phyloP scores from a whole-genome alignment of 2,888 invertebrate species.

The Thecophora atra region DNA sequence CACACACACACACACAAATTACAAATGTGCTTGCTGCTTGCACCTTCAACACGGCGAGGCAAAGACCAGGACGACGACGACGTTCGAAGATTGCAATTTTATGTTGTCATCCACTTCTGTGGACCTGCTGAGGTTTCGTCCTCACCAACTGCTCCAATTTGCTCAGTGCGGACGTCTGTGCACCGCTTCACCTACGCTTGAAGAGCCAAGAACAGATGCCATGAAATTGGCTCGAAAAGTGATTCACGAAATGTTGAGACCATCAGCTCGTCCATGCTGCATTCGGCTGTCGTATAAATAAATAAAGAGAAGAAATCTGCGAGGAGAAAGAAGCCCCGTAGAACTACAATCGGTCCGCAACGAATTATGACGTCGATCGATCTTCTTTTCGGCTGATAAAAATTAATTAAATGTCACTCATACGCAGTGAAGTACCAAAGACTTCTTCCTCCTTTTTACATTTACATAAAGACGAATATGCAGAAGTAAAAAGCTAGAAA shows the following conservation, averaged over 20 bases:
- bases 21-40: no score
- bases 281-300: neutral
- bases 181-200: neutral
- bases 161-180: neutral
- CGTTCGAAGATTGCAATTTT: neutral
- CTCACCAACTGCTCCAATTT: neutral
- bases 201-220: neutral
- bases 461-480: no score
- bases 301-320: neutral
- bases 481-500: no score
- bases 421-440: neutral
- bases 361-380: no score
- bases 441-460: no score
- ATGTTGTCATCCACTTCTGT: neutral
- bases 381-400: neutral
- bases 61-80: neutral
- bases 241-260: neutral
- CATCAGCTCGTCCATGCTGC: neutral
- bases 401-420: constrained; percentile 14
- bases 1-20: neutral
- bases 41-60: no score
- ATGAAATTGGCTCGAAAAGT: neutral
- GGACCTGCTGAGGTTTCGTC: neutral
- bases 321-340: neutral
- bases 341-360: no score